Conservation (phyloP, 2,797 vertebrate genomes). For the Florisuga fusca region DNA sequence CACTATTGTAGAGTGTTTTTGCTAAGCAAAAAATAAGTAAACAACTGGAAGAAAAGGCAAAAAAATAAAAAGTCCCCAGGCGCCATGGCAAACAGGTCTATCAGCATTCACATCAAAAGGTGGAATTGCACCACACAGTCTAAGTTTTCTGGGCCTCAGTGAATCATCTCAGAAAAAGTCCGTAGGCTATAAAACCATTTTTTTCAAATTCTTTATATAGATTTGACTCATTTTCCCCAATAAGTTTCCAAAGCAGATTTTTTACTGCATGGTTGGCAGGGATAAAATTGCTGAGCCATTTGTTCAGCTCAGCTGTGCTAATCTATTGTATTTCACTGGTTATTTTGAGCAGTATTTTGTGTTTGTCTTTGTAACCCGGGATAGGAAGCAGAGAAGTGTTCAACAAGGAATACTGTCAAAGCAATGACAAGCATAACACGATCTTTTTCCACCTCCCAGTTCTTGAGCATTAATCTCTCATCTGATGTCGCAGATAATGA, state of each 20-base stretch:
- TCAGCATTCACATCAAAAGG: not conserved
- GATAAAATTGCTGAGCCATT: not conserved
- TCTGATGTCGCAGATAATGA: not conserved
- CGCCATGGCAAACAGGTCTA: not conserved
- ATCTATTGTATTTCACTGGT: not conserved
- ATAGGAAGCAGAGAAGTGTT: not conserved
- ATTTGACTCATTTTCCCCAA: not conserved
- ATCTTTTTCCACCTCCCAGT: not conserved
- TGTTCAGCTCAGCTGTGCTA: not conserved
- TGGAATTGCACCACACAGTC: not conserved
- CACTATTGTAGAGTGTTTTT: accelerated
- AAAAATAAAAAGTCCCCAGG: no score
- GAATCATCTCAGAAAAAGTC: not conserved
- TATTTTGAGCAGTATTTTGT: constrained; percentile 11
- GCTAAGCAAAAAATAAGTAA: not conserved
- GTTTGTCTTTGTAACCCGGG: not conserved
- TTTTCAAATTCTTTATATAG: not conserved
- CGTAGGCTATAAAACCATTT: not conserved
- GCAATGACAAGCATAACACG: not conserved
- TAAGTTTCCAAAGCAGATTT: not conserved
- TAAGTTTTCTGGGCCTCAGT: not conserved
- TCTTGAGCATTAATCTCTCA: not conserved
- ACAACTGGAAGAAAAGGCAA: not conserved
- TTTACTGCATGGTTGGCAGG: not conserved
- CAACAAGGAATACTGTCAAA: not conserved